Evolutionary conservation across 2,113 vertebrate species (phyloP).

Genomic region (Mobula birostris): DNA sequence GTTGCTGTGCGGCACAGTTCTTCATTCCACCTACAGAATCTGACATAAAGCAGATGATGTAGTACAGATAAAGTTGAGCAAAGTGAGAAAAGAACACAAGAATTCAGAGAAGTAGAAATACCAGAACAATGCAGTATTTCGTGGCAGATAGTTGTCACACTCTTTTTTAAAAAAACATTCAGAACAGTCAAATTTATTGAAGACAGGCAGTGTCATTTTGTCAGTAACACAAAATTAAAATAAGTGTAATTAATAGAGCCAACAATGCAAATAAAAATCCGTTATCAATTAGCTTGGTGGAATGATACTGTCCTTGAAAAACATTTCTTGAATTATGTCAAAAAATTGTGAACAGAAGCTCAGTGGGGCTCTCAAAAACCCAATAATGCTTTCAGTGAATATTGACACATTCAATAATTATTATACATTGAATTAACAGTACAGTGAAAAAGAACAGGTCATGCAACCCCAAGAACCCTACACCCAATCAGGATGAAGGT

Average conservation of each 20-base stretch:
- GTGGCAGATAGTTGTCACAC: neutral
- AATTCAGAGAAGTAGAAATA: neutral
- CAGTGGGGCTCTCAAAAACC: no score
- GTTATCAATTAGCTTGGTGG: neutral
- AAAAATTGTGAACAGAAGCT: no score
- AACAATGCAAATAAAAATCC: neutral
- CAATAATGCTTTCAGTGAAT: no score
- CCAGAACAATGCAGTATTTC: neutral
- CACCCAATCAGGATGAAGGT: no score
- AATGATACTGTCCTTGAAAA: neutral
- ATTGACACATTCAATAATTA: no score
- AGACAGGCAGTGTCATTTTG: neutral
- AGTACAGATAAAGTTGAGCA: no score
- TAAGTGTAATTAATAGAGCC: neutral
- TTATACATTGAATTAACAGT: no score
- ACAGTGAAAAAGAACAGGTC: no score
- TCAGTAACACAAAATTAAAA: neutral
- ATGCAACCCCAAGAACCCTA: no score
- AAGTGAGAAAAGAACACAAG: no score
- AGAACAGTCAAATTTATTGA: neutral
- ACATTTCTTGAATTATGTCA: no score
- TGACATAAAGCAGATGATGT: neutral
- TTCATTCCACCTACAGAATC: neutral
- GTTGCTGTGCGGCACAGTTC: no score
- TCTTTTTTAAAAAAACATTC: neutral